Base-by-base conservation (phyloP, 2,797 vertebrate genomes). In the Sebastiscus albofasciatus region DNA sequence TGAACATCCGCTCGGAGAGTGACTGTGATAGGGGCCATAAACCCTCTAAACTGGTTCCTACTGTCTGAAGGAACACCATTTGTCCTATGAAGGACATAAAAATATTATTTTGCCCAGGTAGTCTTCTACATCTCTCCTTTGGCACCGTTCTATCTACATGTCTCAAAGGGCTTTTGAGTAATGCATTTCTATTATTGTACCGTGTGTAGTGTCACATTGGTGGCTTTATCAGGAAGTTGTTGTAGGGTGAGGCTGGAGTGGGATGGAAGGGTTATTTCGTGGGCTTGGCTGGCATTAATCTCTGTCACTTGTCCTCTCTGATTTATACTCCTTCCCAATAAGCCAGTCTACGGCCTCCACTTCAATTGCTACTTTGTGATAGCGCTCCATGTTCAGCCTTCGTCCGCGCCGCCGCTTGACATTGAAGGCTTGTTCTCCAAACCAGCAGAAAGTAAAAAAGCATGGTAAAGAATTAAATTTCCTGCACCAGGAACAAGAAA, bases 341-440 rank as follows among this genome's bases (percentile, higher is more conserved):
- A 93, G 92, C 91, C 87, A 88, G 91, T 92, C 82, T 85, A 83
- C 71, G 90, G 92, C 84, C 81, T 87, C 89, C 89, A 75, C 89
- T 94, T 93, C 93, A 92, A 87, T 90, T 85, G 83, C 84, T 91
- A 90, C 92, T 95, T 93, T 92, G 91, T 91, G 92, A 95, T 94
- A 95, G 93, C 88, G 90, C 89, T 93, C 84, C 83, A 80, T 94
- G 94, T 95, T 93, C 58, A 92, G 89, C 86, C 94, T 89, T 93
- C 94, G 85, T 92, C 86, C 88, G 91, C 93, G 90, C 95, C 87
- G 92, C 88, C 79, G 93, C 91, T 96, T 89, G 96, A 97, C 96
- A 97, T 96, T 96, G 96, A 94, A 96, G 96, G 96, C 95, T 96
- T 96, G 94, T 94, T 95, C 94, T 83, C 94, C 94, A 94, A 93